Percentiles rank a stretch among this genome's conserved stretches.
These are phyloP conservation scores for Gymnoscopelus microlampas DNA, from an alignment of 2,797 vertebrate genomes.

Conservation along the genomic window DNA sequence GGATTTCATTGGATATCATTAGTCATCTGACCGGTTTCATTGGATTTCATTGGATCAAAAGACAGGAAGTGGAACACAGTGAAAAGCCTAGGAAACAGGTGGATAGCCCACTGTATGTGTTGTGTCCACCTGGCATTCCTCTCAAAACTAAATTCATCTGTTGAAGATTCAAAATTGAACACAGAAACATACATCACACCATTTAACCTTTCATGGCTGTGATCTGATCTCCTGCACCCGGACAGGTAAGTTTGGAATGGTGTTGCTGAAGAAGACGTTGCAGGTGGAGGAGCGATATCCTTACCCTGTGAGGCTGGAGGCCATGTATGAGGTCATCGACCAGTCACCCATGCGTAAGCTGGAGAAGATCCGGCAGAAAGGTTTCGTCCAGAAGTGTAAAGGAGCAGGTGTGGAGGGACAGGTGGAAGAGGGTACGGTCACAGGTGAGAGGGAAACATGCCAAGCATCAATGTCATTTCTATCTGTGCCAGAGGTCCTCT, in stretches of 20 bases:
- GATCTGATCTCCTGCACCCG: neutral
- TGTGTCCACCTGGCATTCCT: too few species aligned
- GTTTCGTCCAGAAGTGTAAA: conserved; percentile 94
- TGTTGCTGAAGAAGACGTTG: conserved; percentile 94
- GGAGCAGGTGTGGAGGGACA: conserved; percentile 93
- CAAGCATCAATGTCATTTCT: neutral
- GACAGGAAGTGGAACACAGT: too few species aligned
- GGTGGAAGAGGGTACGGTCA: conserved; percentile 81
- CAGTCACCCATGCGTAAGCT: conserved; percentile 91
- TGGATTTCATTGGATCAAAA: too few species aligned
- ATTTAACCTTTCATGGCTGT: neutral
- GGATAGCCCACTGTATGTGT: too few species aligned
- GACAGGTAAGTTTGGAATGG: conserved; percentile 93
- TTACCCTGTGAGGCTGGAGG: conserved; percentile 96
- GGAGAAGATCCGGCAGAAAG: conserved; percentile 94
- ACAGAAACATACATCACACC: neutral
- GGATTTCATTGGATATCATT: too few species aligned
- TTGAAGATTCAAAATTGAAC: too few species aligned
- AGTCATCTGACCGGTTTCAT: too few species aligned
- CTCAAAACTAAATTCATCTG: too few species aligned
- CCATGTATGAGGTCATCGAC: conserved; percentile 96
- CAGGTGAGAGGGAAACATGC: conserved; percentile 39
- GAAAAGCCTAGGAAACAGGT: too few species aligned
- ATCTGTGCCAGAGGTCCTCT: too few species aligned
- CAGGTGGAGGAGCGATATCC: conserved; percentile 97